A percentile compares a stretch with the other conserved stretches of the same genome.
Conservation (phyloP, 1,140 invertebrate genomes). For the Lordiphosa collinella region DNA sequence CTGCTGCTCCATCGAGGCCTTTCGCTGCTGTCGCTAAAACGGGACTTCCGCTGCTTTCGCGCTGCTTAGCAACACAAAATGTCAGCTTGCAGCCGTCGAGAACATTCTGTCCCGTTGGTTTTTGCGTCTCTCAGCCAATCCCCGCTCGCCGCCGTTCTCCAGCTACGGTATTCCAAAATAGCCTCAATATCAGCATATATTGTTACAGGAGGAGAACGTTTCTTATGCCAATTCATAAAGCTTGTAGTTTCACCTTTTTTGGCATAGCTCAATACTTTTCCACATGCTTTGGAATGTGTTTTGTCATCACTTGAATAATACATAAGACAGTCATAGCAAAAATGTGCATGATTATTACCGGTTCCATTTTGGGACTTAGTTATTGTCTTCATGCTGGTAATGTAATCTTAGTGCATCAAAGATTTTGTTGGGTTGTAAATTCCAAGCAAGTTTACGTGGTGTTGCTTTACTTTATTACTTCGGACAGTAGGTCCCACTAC, state of each 20-base stretch:
- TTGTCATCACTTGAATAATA: neutral
- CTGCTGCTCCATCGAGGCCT: no score
- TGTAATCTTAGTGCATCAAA: neutral
- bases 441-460: neutral
- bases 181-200: slow-evolving; percentile 9
- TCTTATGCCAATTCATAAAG: neutral
- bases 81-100: no score
- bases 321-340: neutral
- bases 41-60: no score
- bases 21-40: no score
- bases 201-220: neutral
- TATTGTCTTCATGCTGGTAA: neutral
- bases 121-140: no score
- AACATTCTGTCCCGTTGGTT: no score
- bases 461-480: neutral
- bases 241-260: no score
- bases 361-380: neutral
- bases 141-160: no score
- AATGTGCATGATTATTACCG: neutral
- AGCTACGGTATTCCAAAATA: neutral
- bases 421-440: no score
- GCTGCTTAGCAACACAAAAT: no score
- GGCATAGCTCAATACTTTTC: no score
- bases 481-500: neutral
- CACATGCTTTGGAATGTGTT: no score